phyloP scores from a whole-genome alignment of 2,113 vertebrate genomes.

The Butorides virescens region DNA sequence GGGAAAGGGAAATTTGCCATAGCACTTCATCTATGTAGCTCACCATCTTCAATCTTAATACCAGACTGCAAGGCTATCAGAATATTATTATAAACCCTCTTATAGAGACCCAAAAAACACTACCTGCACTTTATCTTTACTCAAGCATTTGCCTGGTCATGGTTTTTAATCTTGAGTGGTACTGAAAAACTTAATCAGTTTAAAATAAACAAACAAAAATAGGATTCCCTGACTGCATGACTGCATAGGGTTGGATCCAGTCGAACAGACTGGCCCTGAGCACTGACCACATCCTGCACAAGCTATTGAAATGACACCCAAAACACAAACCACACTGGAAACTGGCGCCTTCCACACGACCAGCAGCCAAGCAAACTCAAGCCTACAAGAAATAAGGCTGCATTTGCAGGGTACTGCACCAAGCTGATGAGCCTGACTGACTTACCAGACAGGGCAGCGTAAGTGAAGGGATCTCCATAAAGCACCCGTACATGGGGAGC shows the following conservation, averaged over 20 bases:
- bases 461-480: neutral
- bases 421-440: neutral
- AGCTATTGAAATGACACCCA: neutral
- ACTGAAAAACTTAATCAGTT: neutral
- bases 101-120: neutral
- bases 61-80: neutral
- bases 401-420: neutral
- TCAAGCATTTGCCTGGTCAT: neutral
- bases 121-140: neutral
- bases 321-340: neutral
- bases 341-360: neutral
- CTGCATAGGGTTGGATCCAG: neutral
- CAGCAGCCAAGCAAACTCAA: too few relatives aligned
- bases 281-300: neutral
- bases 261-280: neutral
- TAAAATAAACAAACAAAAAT: neutral
- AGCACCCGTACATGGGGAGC: rapidly evolving
- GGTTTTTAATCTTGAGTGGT: neutral
- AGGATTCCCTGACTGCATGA: neutral
- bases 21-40: neutral
- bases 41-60: neutral
- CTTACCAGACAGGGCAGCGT: rapidly evolving
- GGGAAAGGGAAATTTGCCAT: neutral
- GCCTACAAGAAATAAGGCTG: neutral
- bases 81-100: neutral